Conservation (phyloP, 2,797 vertebrate species). For the Cryptoprocta ferox region DNA sequence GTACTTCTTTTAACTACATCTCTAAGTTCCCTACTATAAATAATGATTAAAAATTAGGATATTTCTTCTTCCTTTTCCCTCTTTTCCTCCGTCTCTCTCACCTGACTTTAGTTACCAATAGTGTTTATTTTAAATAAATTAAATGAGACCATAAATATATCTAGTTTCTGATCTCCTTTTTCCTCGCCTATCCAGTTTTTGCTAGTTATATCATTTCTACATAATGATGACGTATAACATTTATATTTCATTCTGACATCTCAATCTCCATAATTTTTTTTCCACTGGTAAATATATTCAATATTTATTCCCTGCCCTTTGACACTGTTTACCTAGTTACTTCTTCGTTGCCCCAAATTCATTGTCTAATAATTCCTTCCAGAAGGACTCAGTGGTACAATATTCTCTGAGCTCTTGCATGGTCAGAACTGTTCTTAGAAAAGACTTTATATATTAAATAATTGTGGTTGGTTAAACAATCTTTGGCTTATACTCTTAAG, state of each 20-base stretch:
- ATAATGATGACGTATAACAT: neutral
- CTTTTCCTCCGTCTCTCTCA: neutral
- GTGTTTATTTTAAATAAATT: neutral
- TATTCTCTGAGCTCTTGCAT: neutral
- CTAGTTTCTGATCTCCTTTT: neutral
- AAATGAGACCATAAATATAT: neutral
- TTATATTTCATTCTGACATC: neutral
- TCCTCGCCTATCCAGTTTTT: neutral
- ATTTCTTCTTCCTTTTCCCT: neutral
- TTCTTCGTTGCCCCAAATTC: conserved; percentile 13
- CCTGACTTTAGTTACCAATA: neutral
- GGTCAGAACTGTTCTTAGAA: neutral
- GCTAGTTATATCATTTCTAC: neutral
- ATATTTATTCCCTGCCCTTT: neutral
- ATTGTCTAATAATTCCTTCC: neutral
- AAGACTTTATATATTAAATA: neutral
- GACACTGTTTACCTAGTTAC: neutral
- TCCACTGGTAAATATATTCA: neutral
- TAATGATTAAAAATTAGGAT: neutral
- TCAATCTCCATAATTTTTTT: neutral
- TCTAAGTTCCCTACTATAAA: neutral
- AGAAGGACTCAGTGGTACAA: neutral
- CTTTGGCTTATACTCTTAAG: neutral
- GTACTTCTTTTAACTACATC: neutral
- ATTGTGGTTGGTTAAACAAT: neutral